These are phyloP conservation scores for Xanthia icteritia DNA, from an alignment of 2,888 invertebrate genomes.

Conservation along the genomic window DNA sequence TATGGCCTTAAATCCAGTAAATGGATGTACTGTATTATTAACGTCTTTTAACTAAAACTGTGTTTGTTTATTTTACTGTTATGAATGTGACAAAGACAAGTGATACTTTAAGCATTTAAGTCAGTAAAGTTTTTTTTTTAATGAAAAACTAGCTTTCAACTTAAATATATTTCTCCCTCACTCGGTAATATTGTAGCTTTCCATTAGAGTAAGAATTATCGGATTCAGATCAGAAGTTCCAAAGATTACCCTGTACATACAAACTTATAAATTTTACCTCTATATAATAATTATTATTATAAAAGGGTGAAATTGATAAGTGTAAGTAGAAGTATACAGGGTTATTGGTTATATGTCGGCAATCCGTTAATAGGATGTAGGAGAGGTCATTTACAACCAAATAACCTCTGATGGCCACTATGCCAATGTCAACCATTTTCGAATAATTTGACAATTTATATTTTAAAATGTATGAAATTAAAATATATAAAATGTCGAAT, in stretches of 20 bases:
- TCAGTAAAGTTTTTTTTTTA: background rate
- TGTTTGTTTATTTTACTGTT: background rate
- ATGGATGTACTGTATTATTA: background rate
- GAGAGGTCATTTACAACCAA: too few species aligned
- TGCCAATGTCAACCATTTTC: too few species aligned
- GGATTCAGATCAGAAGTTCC: background rate
- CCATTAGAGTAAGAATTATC: background rate
- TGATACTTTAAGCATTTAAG: background rate
- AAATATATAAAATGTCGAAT: too few species aligned
- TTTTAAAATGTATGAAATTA: too few species aligned
- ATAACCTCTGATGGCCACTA: too few species aligned
- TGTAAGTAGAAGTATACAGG: too few species aligned
- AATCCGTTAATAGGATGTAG: too few species aligned
- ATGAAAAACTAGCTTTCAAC: background rate
- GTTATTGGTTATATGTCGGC: too few species aligned
- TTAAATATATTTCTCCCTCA: background rate
- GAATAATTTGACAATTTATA: too few species aligned
- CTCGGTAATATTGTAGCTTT: background rate
- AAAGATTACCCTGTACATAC: background rate
- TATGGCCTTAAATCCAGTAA: background rate
- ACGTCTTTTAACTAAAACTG: background rate
- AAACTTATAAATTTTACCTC: background rate
- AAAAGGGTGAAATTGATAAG: too few species aligned
- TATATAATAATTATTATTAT: background rate
- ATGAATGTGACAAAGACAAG: background rate